Conservation (phyloP, 64 coral and sea anemone species). For the Pachyseris speciosa region DNA sequence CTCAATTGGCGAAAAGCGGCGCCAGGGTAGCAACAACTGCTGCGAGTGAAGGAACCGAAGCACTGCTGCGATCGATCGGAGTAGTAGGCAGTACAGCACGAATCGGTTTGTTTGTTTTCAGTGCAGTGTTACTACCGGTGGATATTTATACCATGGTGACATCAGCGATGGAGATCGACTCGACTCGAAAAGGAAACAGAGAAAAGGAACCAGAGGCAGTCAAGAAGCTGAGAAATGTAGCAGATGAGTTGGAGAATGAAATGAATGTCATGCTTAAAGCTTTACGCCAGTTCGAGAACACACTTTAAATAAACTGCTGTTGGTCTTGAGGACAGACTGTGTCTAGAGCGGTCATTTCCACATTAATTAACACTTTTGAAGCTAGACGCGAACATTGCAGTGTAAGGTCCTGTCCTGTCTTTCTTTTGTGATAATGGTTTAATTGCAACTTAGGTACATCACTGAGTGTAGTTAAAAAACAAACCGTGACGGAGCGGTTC, state of each 20-base stretch:
- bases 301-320: too few species aligned
- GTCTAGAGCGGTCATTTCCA: too few species aligned
- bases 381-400: too few species aligned
- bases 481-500: too few species aligned
- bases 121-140: background rate
- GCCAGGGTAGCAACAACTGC: background rate
- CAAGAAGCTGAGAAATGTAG: background rate
- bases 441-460: too few species aligned
- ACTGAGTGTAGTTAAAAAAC: too few species aligned
- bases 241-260: background rate
- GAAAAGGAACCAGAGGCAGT: background rate
- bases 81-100: background rate
- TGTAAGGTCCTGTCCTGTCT: too few species aligned
- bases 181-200: background rate
- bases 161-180: background rate
- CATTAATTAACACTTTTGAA: too few species aligned
- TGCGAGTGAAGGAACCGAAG: background rate
- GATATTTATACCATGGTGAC: conserved; percentile 22
- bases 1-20: background rate
- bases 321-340: too few species aligned
- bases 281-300: background rate
- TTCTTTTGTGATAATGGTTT: too few species aligned
- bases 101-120: background rate
- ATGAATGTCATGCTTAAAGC: background rate
- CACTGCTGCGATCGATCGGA: background rate